Percentiles rank a stretch among this genome's conserved stretches.
phyloP scores from a whole-genome alignment of 2,797 vertebrate genomes.

The Acomys russatus region DNA sequence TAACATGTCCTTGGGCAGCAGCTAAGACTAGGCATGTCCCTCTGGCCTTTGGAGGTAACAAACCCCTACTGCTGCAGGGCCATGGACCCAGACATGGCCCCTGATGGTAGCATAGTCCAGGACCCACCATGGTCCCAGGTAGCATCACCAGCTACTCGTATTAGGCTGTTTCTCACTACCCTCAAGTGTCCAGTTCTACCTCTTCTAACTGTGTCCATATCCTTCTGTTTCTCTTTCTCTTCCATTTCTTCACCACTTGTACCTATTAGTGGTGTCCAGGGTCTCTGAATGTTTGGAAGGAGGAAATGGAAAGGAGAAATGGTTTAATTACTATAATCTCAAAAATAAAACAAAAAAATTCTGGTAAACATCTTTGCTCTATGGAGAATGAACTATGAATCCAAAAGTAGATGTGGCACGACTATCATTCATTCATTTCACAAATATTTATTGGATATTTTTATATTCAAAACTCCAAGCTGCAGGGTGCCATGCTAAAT shows the following conservation, averaged over 20 bases:
- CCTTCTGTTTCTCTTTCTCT: neutral
- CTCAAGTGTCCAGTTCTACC: neutral
- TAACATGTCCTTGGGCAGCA: neutral
- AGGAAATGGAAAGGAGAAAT: neutral
- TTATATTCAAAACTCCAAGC: neutral
- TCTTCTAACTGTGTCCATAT: neutral
- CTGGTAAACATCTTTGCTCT: neutral
- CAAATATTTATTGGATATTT: neutral
- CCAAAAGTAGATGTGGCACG: neutral
- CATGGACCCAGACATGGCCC: neutral
- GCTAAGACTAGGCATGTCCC: neutral
- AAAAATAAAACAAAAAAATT: neutral
- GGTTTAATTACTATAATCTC: neutral
- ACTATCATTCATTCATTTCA: neutral
- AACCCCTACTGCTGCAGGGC: neutral
- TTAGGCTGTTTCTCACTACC: neutral
- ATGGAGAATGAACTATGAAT: neutral
- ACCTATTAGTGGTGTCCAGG: neutral
- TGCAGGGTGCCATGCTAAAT: neutral
- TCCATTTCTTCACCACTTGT: neutral
- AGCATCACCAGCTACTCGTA: neutral
- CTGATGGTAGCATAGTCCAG: neutral
- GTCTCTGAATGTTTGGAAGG: neutral
- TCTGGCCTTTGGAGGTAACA: neutral
- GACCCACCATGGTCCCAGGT: neutral